Conservation (phyloP, 1,140 invertebrate genomes). For the Polyergus mexicanus region DNA sequence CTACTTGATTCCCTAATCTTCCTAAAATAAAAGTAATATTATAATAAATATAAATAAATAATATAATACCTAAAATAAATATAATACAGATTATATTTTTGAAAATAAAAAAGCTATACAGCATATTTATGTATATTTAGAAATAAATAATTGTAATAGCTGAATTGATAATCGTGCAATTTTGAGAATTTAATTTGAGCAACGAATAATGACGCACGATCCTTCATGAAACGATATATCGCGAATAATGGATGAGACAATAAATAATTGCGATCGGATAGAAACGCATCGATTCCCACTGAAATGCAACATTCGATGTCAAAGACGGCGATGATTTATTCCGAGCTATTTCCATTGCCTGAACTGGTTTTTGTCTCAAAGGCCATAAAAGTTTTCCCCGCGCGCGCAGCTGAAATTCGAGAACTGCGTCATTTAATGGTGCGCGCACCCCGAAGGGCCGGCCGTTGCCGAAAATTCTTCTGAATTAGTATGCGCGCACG, state of each 20-base stretch:
- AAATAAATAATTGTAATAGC: not conserved
- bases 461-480: slow-evolving; percentile 83
- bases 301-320: slow-evolving; percentile 31
- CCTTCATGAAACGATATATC: not conserved
- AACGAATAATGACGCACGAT: not conserved
- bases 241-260: not conserved
- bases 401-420: slow-evolving; percentile 73
- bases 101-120: not conserved
- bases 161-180: not conserved
- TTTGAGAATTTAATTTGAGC: not conserved
- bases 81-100: not conserved
- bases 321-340: slow-evolving; percentile 54
- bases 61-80: not conserved
- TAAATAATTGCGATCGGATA: slow-evolving; percentile 27
- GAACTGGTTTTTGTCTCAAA: slow-evolving; percentile 64
- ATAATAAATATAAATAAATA: not conserved
- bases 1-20: not conserved
- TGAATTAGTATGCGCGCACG: slow-evolving; percentile 85
- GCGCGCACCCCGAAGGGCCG: slow-evolving; percentile 31
- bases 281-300: slow-evolving; percentile 18
- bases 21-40: not conserved
- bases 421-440: slow-evolving; percentile 78
- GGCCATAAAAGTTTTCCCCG: slow-evolving; percentile 71
- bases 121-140: not conserved
- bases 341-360: slow-evolving; percentile 30